Conservation (phyloP, 2,113 vertebrate species). For the Tringa solitaria region DNA sequence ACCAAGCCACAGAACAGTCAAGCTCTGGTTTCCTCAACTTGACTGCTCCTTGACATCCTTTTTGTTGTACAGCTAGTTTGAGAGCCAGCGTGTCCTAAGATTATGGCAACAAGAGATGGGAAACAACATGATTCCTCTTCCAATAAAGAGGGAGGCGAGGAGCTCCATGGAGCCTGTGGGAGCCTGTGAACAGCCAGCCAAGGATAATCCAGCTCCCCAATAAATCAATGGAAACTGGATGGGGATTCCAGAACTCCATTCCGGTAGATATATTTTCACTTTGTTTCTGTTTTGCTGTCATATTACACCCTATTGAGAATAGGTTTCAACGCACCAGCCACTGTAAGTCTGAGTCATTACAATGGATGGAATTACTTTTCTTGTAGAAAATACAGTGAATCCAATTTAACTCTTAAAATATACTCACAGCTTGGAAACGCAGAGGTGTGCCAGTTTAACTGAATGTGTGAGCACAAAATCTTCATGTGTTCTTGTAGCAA, state of each 20-base stretch:
- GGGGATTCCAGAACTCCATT: neutral
- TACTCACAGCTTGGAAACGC: neutral
- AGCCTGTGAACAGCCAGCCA: neutral
- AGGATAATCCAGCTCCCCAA: neutral
- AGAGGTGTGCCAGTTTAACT: neutral
- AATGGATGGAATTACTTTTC: neutral
- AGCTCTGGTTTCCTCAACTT: neutral
- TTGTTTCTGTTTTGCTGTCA: neutral
- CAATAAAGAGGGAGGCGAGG: neutral
- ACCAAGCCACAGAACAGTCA: neutral
- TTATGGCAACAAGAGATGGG: neutral
- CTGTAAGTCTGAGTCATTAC: neutral
- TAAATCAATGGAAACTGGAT: neutral
- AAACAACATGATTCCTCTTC: neutral
- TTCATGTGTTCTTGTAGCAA: neutral
- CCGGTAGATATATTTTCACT: neutral
- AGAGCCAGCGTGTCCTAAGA: neutral
- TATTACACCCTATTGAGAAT: neutral
- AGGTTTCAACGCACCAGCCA: neutral
- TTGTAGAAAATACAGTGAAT: neutral
- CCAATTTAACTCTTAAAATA: neutral
- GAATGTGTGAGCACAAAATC: neutral
- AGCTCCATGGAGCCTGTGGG: accelerated
- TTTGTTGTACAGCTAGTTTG: neutral
- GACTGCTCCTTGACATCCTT: neutral